phyloP scores from a whole-genome alignment of 2,113 vertebrate species.

The Heterotilapia buettikoferi region DNA sequence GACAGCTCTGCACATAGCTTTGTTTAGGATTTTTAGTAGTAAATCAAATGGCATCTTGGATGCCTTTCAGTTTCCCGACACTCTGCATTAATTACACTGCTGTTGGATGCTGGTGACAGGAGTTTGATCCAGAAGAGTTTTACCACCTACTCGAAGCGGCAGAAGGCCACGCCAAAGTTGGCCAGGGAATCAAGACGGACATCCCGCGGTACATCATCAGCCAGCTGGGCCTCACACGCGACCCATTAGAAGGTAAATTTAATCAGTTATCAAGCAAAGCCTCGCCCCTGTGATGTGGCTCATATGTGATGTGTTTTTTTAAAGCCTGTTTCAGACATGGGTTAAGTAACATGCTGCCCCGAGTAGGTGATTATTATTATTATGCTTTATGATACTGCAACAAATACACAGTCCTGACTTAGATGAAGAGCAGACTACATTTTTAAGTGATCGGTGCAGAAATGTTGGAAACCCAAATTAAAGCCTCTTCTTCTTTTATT shows the following conservation, averaged over 20 bases:
- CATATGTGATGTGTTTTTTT: background rate
- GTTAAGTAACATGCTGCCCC: background rate
- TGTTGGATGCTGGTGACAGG: conserved; percentile 64
- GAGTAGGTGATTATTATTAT: background rate
- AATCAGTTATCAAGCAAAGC: background rate
- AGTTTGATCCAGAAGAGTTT: conserved; percentile 96
- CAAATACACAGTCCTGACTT: background rate
- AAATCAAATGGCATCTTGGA: background rate
- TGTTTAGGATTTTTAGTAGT: background rate
- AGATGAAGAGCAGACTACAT: background rate
- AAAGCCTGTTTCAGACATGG: background rate
- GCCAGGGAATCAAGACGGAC: conserved; percentile 90
- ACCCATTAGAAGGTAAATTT: conserved; percentile 82
- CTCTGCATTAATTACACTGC: background rate
- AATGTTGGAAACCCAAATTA: background rate
- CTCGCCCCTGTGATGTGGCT: background rate
- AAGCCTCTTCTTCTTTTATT: background rate
- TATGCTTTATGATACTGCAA: background rate
- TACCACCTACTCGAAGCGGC: conserved; percentile 94
- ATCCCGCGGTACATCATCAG: conserved; percentile 94
- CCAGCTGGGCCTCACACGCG: conserved; percentile 88
- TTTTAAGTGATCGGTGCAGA: background rate
- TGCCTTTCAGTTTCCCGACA: background rate
- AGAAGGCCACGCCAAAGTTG: conserved; percentile 92
- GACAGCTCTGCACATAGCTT: background rate